Percentiles rank a stretch among this genome's conserved stretches.
Evolutionary conservation across 2,888 invertebrate genomes (phyloP).

Genomic region (Tenthredo mesomela): DNA sequence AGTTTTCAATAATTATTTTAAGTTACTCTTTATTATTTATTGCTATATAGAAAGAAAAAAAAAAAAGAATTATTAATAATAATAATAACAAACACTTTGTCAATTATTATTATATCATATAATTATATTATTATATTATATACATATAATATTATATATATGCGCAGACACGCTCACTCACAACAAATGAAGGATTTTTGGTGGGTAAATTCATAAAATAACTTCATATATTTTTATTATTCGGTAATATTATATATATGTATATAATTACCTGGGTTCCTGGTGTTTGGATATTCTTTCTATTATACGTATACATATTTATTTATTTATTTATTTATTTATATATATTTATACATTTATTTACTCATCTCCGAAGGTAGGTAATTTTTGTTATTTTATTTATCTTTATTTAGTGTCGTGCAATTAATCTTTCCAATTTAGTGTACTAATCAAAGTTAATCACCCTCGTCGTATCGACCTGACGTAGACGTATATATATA

Average conservation of each 20-base stretch:
- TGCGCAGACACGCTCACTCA: slow-evolving; percentile 29
- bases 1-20: slow-evolving; percentile 26
- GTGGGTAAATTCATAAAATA: slow-evolving; percentile 43
- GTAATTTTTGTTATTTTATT: slow-evolving; percentile 46
- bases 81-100: background rate
- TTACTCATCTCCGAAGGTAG: slow-evolving; percentile 42
- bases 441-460: slow-evolving; percentile 46
- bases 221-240: slow-evolving; percentile 1
- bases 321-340: background rate
- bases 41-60: background rate
- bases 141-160: too few species aligned
- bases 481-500: background rate
- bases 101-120: background rate
- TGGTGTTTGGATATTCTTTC: slow-evolving; percentile 47
- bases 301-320: slow-evolving; percentile 12
- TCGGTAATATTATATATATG: background rate
- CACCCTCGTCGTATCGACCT: slow-evolving; percentile 18
- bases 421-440: slow-evolving; percentile 35
- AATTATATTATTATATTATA: background rate
- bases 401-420: slow-evolving; percentile 24
- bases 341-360: background rate
- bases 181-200: slow-evolving; percentile 51
- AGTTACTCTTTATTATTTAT: slow-evolving; percentile 25
- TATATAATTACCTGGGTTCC: slow-evolving; percentile 19
- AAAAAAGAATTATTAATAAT: background rate